Conservation (phyloP, 2,888 invertebrate species). For the Ischnura elegans region DNA sequence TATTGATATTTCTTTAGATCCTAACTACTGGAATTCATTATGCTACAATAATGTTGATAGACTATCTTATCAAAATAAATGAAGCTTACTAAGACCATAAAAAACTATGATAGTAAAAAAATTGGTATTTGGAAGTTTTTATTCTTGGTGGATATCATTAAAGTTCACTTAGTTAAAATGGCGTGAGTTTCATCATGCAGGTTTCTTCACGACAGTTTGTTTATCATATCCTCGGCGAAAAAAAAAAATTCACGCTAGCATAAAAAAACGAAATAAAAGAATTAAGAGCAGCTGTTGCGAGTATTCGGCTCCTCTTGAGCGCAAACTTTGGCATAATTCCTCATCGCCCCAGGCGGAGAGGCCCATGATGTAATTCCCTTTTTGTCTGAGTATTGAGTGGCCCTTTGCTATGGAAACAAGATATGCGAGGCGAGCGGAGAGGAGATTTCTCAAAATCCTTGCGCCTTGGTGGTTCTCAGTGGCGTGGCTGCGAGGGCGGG, state of each 20-base stretch:
- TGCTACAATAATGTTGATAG: too few species aligned
- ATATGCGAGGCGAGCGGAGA: neutral
- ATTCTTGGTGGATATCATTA: too few species aligned
- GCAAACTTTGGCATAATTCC: neutral
- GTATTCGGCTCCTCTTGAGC: neutral
- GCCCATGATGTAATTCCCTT: neutral
- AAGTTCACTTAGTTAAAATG: too few species aligned
- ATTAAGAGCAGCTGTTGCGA: neutral
- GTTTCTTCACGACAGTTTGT: too few species aligned
- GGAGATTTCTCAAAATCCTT: neutral
- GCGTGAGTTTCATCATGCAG: too few species aligned
- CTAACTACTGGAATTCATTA: too few species aligned
- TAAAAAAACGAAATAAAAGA: neutral
- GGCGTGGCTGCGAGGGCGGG: neutral
- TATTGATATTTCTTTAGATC: too few species aligned
- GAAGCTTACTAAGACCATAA: too few species aligned
- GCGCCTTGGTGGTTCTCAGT: neutral
- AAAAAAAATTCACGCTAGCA: neutral
- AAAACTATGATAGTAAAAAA: too few species aligned
- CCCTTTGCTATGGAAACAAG: slow-evolving; percentile 26
- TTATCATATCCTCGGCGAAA: too few species aligned
- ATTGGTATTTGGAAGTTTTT: too few species aligned
- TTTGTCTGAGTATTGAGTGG: neutral
- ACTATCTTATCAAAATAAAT: too few species aligned
- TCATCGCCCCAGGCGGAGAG: neutral